Evolutionary conservation across 2,797 vertebrate species (phyloP), one percentile per base, ranked within the genome.

Genomic region (Darevskia nairensis): DNA sequence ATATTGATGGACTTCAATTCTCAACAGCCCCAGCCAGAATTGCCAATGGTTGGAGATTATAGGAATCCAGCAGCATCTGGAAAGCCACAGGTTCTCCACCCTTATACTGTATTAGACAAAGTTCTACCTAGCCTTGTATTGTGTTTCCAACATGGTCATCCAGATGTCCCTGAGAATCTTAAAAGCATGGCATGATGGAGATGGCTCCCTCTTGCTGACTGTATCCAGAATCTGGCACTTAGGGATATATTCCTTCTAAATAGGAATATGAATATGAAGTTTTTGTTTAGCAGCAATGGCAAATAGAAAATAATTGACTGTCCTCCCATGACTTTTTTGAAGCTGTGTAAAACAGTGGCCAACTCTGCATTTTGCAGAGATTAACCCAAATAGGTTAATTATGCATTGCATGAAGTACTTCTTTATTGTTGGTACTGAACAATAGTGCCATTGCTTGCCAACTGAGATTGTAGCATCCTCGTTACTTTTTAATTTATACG

Each of bases 311-410:
- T 21, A 13, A 68, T 21, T 76, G 15, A 76, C 25, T 64, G 27
- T 77, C 35, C 35, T 66, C 27, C 8, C 21, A 8, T 61, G 6
- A 72, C 7, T 68, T 83, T 80, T 55, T 80, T 41, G 29, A 68
- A 66, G 32, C 11, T 64, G 29, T 39, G 8, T 75, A 80, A 68
- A 27, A 8, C 23, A 81, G 11, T 85, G 25, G 23, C 44, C 59
- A 68, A 59, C 8, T 6, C 15, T 76, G 10, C 71, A 89, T 66
- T 41, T 55, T 80, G 17, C 80, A 64, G 13, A 39, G 59, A 79
- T 71, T 35, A 71, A 84, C 78, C 29, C 46, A 76, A 46, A 66
- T 68, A 75, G n/a, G 66, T 84, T 85, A 75, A 81, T 85, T 89
- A 39, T 27, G 39, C n/a, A 79, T 21, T 74, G 21, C 13, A 10